Conservation (phyloP, 2,888 invertebrate species). For the Lacanobia oleracea region DNA sequence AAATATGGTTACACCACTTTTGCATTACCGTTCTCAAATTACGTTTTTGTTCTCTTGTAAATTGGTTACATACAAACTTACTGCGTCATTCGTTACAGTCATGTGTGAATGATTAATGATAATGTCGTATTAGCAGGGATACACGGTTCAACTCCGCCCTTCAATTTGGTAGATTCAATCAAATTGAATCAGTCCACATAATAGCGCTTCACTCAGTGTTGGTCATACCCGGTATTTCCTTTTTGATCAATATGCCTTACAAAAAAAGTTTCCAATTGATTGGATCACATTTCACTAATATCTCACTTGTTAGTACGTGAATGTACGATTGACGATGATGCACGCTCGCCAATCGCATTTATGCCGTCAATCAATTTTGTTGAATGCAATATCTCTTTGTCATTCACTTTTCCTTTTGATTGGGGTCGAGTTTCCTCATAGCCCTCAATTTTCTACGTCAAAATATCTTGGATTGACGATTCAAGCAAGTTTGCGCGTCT, state of each 20-base stretch:
- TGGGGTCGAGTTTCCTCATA: not conserved
- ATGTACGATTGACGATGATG: not conserved
- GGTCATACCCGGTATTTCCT: not conserved
- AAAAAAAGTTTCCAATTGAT: not conserved
- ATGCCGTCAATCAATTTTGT: slow-evolving; percentile 3
- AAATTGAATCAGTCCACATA: slow-evolving; percentile 11
- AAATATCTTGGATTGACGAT: not conserved
- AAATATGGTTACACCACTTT: slow-evolving; percentile 32
- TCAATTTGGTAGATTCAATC: slow-evolving; percentile 13
- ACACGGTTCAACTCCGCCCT: slow-evolving; percentile 19
- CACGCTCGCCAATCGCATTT: too few species aligned
- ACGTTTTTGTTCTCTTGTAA: slow-evolving; percentile 55
- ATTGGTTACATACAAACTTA: slow-evolving; percentile 54
- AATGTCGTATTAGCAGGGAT: slow-evolving; percentile 1
- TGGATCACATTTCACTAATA: not conserved
- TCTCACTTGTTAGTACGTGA: not conserved
- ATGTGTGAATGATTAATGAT: slow-evolving; percentile 71
- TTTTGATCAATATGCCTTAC: not conserved
- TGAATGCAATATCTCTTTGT: slow-evolving; percentile 2
- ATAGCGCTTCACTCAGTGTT: not conserved
- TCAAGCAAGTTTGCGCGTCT: not conserved
- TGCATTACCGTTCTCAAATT: slow-evolving; percentile 32
- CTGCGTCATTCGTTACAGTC: slow-evolving; percentile 70
- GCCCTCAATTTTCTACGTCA: too few species aligned
- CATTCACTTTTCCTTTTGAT: not conserved